Conservation (phyloP, 53 echinoderm and acorn worm genomes). For the Echinarachnius parma region DNA sequence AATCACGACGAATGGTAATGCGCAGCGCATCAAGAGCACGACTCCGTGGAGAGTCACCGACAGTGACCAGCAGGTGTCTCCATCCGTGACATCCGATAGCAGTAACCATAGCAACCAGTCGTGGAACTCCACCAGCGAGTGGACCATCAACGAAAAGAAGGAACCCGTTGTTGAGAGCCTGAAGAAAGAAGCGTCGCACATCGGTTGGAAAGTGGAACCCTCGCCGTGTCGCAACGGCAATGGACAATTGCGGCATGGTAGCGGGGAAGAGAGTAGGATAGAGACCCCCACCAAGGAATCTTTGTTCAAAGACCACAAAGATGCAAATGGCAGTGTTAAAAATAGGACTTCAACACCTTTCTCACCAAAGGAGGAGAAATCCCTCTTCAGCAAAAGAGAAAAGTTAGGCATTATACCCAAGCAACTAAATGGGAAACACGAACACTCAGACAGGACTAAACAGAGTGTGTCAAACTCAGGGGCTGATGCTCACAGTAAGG, state of each 20-base stretch:
- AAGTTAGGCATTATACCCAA: constrained; percentile 37
- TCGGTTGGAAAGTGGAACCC: constrained; percentile 64
- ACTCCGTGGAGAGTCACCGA: constrained; percentile 73
- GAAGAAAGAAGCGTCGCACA: constrained; percentile 62
- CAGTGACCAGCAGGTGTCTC: constrained; percentile 70
- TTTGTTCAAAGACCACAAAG: constrained; percentile 1
- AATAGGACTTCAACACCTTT: neutral
- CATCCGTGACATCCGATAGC: constrained; percentile 89
- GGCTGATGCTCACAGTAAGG: constrained; percentile 5
- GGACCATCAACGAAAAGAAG: constrained; percentile 77
- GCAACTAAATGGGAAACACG: constrained; percentile 24
- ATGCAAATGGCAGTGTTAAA: neutral
- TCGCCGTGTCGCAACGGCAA: constrained; percentile 34
- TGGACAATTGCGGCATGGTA: constrained; percentile 26
- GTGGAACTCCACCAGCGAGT: constrained; percentile 92
- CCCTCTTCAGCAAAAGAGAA: constrained; percentile 39
- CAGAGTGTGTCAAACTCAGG: neutral
- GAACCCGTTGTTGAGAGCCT: constrained; percentile 54
- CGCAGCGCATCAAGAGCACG: constrained; percentile 74
- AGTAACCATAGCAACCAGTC: constrained; percentile 78
- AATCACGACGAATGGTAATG: constrained; percentile 91
- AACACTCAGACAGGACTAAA: constrained; percentile 24
- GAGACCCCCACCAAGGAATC: neutral
- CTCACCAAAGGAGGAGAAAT: constrained; percentile 48
- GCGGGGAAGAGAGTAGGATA: neutral